Evolutionary conservation across 2,888 invertebrate genomes (phyloP), one percentile per base, ranked within the genome.

Genomic region (Drosophila flavopinicola): DNA sequence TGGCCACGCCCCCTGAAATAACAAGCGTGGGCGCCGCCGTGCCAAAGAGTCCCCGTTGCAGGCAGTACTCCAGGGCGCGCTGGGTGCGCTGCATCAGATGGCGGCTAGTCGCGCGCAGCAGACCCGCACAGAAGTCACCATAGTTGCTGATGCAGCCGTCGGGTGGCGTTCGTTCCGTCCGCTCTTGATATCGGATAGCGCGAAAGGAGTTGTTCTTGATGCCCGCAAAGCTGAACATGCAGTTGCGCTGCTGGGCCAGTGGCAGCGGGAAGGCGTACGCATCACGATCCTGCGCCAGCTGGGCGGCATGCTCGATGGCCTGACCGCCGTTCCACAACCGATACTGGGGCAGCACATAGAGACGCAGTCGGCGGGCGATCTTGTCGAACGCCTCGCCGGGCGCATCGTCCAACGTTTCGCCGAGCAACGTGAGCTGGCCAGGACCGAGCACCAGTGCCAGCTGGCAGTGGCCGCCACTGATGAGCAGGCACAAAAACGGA

Each of bases 371-470:
- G 86, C 99, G 93, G 1, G 98, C 96, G 88, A 96, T 97, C 92
- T 99, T 99, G 90, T 99, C 99, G 80, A 98, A 94, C 0, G 96
- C 94, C 92, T 99, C 98, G 11, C 99, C 99, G 6, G 98, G 98
- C 6, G 98, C 95, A 92, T 96, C 95, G 90, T 98, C 97, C 15
- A 95, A 80, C 32, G 93, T 92, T 77, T 94, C 92, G 0, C 99
- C 99, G 27, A 99, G 93, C 51, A 98, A 91, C 37, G 94, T 88
- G 91, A 98, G 98, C 45, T 95, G 93, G 71, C 95, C 93, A 0
- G 97, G 93, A 86, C 93, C 93, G 87, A 94, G 92, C 0, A 94
- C 98, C 44, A 98, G 90, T 29, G 95, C 94, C 61, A 98, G 87
- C 59, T 98, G 92, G 90, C 97, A 96, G 90, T 99, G 98, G 0